Base-by-base conservation (phyloP, 2,113 vertebrate species). In the Phaethornis superciliosus region DNA sequence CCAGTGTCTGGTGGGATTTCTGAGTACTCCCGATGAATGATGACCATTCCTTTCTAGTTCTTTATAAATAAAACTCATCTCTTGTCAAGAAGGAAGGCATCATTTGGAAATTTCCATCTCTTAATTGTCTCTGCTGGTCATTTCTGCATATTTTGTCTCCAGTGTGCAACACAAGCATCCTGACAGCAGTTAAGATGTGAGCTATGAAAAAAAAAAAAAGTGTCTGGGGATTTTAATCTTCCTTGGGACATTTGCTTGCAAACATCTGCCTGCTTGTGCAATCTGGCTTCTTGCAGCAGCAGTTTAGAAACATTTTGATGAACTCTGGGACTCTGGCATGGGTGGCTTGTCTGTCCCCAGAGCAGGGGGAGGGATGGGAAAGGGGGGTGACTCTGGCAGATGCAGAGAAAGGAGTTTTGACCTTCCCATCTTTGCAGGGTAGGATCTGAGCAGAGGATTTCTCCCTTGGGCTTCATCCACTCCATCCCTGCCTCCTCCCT, bases 221-320 rank as follows among this genome's bases (percentile, higher is more conserved):
- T 23, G 42, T 19, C 81, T 92, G 80, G 96, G 94, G 94, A 94
- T 96, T 95, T 96, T 54, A 69, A 15, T 69, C 37, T 74, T 93
- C 71, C 59, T 93, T 81, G 85, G 87, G 96, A 94, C 21, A 19
- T 93, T 91, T 74, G 28, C 68, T 95, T 89, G 81, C 70, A 93
- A 91, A 89, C 91, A 96, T 94, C 93, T 95, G 95, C 46, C 59
- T 89, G 75, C 47, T 95, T 92, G 87, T 95, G 81, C 84, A 94
- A 92, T 95, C 79, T 83, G 78, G 26, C 81, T 87, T 37, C 70
- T 74, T 88, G 75, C 89, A 93, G 75, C 51, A 88, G 70, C 67
- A 77, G 63, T 67, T 70, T 71, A 88, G 84, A 82, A 92, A 69
- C 40, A 74, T 59, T 91, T 55, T 78, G 85, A 77, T 95, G 91